Evolutionary conservation across 1,140 invertebrate genomes (phyloP), one percentile per base, ranked within the genome.

Genomic region (Sycobia sp.): DNA sequence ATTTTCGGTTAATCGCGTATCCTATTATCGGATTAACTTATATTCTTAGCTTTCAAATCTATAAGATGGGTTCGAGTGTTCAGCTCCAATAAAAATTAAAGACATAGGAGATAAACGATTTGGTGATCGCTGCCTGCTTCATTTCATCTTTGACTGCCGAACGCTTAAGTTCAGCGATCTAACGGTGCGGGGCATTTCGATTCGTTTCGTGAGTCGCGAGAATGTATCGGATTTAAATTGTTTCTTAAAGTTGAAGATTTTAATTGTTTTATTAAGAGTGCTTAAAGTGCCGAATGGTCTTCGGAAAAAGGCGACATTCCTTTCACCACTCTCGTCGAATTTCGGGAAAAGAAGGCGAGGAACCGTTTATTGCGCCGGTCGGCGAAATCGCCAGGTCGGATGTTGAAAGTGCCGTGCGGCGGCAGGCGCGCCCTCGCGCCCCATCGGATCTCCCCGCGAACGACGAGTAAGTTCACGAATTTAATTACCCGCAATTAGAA

Each of bases 401-500:
- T 2, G 18, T 16, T 47, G 8, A 13, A 39, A 49, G 44, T 46
- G 32, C 22, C 23, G n/a, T 49, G 20, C 43, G 38, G 38, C 47
- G 49, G 46, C 2, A 9, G 4, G 22, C n/a, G n/a, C n/a, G n/a
- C n/a, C n/a, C n/a, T n/a, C n/a, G n/a, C 39, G 13, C 18, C 41
- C 34, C 34, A 39, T 34, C 43, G 32, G 43, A 54, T 62, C 41
- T 54, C 27, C n/a, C n/a, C n/a, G 36, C 29, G 43, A 32, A 16
- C 23, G 3, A 29, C 67, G 67, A 77, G 78, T 81, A 72, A 81
- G 77, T 79, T 76, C 66, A 73, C 7, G 63, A 76, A 76, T 78
- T 79, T 77, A 73, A 79, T 80, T 75, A 75, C 69, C n/a, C 67
- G 71, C 69, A 77, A 76, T 78, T 77, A 76, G 69, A 74, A 65